Percentiles rank a stretch among this genome's conserved stretches.
phyloP scores from a whole-genome alignment of 2,113 vertebrate species.

The Heterocephalus glaber region DNA sequence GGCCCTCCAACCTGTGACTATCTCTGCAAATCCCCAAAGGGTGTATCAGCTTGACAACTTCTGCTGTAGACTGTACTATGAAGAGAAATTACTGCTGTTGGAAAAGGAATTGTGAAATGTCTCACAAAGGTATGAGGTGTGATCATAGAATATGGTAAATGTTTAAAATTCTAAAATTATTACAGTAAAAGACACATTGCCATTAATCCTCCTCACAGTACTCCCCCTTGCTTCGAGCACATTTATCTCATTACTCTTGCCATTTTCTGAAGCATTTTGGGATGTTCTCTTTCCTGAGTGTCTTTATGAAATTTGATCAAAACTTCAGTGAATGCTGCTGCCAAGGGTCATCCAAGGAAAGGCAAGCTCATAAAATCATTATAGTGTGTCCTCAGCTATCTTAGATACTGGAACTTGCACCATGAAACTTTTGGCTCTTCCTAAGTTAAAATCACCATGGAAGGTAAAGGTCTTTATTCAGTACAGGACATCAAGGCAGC shows the following conservation, averaged over 20 bases:
- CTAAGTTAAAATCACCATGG: background rate
- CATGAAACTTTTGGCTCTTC: background rate
- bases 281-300: background rate
- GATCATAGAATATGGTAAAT: background rate
- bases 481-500: background rate
- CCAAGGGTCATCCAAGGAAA: background rate
- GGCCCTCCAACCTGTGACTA: fast-evolving
- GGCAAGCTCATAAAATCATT: background rate
- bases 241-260: background rate
- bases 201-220: background rate
- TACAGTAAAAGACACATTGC: background rate
- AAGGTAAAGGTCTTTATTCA: background rate
- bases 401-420: background rate
- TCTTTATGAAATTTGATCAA: background rate
- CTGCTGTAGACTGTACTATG: background rate
- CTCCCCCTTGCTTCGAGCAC: background rate
- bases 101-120: background rate
- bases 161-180: background rate
- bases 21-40: background rate
- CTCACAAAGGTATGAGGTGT: background rate
- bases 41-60: background rate
- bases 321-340: background rate
- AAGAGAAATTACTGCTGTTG: background rate
- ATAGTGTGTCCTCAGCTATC: background rate
- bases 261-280: background rate